phyloP scores from a whole-genome alignment of 1,140 invertebrate genomes.

The Pseudomyrmex concolor region DNA sequence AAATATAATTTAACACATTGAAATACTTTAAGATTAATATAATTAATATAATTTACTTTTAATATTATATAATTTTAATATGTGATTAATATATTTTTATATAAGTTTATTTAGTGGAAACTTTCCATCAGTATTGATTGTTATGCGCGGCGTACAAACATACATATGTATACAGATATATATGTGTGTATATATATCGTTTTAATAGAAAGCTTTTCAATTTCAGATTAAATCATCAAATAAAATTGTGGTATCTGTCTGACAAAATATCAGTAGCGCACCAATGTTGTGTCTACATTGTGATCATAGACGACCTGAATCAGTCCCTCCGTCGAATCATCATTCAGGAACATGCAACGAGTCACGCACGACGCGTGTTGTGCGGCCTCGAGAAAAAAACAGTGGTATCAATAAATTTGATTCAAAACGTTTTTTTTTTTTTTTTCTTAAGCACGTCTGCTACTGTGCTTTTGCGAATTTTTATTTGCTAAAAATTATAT shows the following conservation, averaged over 20 bases:
- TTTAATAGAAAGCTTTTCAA: too few species aligned
- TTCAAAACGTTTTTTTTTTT: neutral
- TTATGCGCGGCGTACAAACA: neutral
- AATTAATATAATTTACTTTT: too few species aligned
- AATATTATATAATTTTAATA: too few species aligned
- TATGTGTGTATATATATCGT: too few species aligned
- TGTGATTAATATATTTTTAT: neutral
- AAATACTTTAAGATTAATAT: neutral
- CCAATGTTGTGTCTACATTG: conserved; percentile 45
- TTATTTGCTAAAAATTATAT: conserved; percentile 2
- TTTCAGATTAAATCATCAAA: neutral
- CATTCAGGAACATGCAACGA: neutral
- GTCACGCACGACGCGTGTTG: neutral
- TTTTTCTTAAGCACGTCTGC: neutral
- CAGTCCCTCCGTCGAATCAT: neutral
- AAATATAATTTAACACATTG: too few species aligned
- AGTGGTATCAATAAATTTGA: conserved; percentile 24
- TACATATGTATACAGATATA: too few species aligned
- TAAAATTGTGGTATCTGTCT: neutral
- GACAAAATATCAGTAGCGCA: conserved; percentile 8
- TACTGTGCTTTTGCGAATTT: neutral
- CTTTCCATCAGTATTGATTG: neutral
- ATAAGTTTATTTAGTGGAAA: neutral
- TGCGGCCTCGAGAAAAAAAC: neutral
- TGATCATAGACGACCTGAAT: neutral